Conservation (phyloP, 2,797 vertebrate genomes). For the Centroberyx gerrardi region DNA sequence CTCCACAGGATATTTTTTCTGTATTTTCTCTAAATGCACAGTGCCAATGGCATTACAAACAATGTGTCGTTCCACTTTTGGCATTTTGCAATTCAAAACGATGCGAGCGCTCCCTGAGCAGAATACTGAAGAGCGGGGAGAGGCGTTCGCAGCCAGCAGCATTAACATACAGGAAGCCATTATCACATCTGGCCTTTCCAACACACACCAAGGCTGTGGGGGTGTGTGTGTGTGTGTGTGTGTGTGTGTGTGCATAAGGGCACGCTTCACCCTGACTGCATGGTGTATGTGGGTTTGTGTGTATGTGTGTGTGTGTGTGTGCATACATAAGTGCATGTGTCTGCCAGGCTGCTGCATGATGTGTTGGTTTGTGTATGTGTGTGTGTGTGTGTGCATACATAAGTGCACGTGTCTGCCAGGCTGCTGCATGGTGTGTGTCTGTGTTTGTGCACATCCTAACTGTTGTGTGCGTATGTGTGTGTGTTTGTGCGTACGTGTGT, state of each 20-base stretch:
- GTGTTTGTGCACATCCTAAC: not conserved
- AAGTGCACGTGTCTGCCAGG: not conserved
- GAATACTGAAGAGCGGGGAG: constrained; percentile 63
- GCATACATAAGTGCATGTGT: not conserved
- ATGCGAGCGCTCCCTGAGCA: constrained; percentile 42
- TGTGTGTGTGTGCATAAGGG: constrained; percentile 1
- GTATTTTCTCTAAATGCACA: constrained; percentile 56
- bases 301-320: not conserved
- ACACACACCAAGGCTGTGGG: constrained; percentile 34
- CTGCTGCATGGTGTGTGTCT: not conserved
- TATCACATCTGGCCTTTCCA: constrained; percentile 74
- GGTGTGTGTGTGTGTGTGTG: not conserved
- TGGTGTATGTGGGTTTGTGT: not conserved
- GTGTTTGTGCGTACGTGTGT: not conserved
- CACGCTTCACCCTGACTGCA: not conserved
- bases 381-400: not conserved
- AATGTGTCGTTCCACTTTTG: constrained; percentile 66
- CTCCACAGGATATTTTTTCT: constrained; percentile 60
- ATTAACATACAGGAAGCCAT: constrained; percentile 73
- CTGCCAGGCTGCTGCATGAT: not conserved
- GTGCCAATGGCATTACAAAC: constrained; percentile 67
- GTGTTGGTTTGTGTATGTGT: not conserved
- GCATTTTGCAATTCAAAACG: constrained; percentile 75
- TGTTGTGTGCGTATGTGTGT: not conserved
- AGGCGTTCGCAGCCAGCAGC: constrained; percentile 45